These are phyloP conservation scores for Chloroclysta siterata DNA, from an alignment of 2,888 invertebrate genomes.

Conservation along the genomic window DNA sequence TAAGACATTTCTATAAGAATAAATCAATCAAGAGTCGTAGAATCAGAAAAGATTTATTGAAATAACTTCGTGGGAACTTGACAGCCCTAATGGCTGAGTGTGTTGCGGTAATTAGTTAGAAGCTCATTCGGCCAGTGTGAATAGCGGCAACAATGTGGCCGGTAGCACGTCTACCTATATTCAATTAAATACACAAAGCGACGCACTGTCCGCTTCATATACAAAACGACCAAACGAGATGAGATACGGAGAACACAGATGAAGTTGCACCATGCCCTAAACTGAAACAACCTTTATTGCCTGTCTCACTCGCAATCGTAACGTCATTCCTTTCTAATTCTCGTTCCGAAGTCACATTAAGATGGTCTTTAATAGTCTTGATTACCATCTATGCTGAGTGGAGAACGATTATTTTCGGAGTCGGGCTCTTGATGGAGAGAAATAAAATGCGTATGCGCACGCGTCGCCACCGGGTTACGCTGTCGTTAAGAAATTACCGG, in stretches of 20 bases:
- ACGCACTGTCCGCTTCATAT: constrained; percentile 47
- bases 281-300: constrained; percentile 49
- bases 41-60: constrained; percentile 16
- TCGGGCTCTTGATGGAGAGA: constrained; percentile 76
- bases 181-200: constrained; percentile 73
- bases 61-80: constrained; percentile 18
- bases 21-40: constrained; percentile 13
- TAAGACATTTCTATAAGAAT: neutral
- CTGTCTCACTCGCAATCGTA: constrained; percentile 47
- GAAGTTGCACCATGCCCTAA: constrained; percentile 34
- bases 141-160: constrained; percentile 71
- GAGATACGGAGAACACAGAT: constrained; percentile 29
- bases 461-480: constrained; percentile 84
- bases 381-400: constrained; percentile 84
- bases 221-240: constrained; percentile 49
- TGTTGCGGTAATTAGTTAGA: constrained; percentile 72
- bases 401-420: constrained; percentile 81
- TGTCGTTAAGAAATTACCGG: constrained; percentile 83
- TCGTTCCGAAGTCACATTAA: constrained; percentile 75
- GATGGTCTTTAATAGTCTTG: constrained; percentile 80
- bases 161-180: constrained; percentile 67
- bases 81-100: constrained; percentile 59
- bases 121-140: constrained; percentile 71
- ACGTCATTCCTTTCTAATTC: constrained; percentile 62
- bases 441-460: constrained; percentile 82